phyloP scores from a whole-genome alignment of 1,140 invertebrate species.

The Apolygus lucorum region DNA sequence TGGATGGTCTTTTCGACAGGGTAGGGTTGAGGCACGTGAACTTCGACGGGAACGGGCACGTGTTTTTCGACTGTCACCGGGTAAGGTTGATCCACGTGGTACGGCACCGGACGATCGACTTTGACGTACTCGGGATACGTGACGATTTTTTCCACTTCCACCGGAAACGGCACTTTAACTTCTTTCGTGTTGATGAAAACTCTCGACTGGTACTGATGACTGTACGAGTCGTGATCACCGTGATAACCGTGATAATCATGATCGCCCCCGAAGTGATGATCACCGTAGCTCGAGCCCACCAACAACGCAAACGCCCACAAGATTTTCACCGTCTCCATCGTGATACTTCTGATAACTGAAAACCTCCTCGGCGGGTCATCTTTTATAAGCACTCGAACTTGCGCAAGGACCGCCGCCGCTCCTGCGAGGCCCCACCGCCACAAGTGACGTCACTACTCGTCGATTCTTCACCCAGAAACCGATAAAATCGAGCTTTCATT shows the following conservation, averaged over 20 bases:
- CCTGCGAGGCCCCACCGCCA: no score
- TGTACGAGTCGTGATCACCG: not conserved
- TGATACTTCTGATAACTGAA: no score
- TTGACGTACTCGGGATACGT: constrained; percentile 31
- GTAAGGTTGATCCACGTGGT: constrained; percentile 32
- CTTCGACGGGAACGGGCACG: constrained; percentile 43
- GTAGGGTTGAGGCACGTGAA: constrained; percentile 56
- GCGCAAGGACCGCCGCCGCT: no score
- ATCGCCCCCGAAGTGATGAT: constrained; percentile 21
- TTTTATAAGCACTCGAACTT: not conserved
- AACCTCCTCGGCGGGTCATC: no score
- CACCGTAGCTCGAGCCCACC: not conserved
- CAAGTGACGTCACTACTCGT: no score
- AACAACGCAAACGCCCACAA: not conserved
- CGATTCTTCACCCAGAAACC: no score
- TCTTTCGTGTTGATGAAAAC: constrained; percentile 62
- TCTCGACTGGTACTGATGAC: constrained; percentile 38
- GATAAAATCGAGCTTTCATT: no score
- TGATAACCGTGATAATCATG: constrained; percentile 25
- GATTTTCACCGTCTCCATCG: no score
- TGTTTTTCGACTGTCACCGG: constrained; percentile 32
- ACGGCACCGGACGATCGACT: constrained; percentile 32
- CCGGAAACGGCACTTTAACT: constrained; percentile 63
- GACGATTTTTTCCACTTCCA: constrained; percentile 32
- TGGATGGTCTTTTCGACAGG: constrained; percentile 46